A percentile compares a stretch with the other conserved stretches of the same genome.
phyloP scores from a whole-genome alignment of 2,888 invertebrate genomes.

The Acanthosepion esculentum region DNA sequence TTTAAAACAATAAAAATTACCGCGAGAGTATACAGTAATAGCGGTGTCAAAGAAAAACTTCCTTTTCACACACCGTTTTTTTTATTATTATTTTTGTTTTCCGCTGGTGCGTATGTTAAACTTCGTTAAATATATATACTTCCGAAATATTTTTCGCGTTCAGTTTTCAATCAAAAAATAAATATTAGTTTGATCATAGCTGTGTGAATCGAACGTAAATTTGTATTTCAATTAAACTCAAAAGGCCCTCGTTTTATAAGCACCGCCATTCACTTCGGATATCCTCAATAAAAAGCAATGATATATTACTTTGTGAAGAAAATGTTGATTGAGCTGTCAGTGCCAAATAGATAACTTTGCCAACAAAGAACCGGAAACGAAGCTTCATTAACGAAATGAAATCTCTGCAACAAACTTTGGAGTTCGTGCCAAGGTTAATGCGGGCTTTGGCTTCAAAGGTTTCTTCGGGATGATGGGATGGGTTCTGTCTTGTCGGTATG shows the following conservation, averaged over 20 bases:
- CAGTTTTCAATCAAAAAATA: not conserved
- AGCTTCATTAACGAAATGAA: constrained; percentile 22
- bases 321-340: not conserved
- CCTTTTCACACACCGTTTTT: too few species aligned
- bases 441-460: constrained; percentile 11
- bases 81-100: too few species aligned
- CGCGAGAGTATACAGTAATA: too few species aligned
- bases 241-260: not conserved
- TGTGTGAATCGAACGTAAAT: not conserved
- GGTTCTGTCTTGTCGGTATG: not conserved
- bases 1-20: too few species aligned
- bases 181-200: not conserved
- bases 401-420: constrained; percentile 33
- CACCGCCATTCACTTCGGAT: not conserved
- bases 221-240: not conserved
- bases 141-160: not conserved
- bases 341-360: not conserved
- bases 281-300: not conserved
- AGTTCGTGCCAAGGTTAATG: constrained; percentile 33
- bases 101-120: too few species aligned
- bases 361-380: constrained; percentile 33
- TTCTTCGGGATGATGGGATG: not conserved
- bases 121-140: too few species aligned
- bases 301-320: constrained; percentile 17
- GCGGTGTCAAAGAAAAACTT: too few species aligned